phyloP scores from a whole-genome alignment of 1,140 invertebrate species.

The Trachymyrmex cornetzi region DNA sequence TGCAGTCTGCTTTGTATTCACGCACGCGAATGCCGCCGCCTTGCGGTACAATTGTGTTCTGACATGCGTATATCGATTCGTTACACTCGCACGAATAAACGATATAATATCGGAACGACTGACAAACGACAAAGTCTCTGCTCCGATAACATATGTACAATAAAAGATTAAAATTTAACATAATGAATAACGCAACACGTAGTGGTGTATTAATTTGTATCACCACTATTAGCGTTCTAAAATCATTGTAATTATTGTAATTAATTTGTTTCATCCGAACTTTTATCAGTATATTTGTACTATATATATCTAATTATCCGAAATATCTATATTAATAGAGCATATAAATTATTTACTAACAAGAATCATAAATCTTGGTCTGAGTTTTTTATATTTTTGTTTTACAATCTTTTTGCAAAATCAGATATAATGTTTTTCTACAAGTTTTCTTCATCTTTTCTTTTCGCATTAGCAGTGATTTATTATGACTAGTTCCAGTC shows the following conservation, averaged over 20 bases:
- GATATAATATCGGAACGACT: neutral
- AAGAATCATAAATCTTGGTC: neutral
- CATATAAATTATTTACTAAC: neutral
- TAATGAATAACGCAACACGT: neutral
- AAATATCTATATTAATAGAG: neutral
- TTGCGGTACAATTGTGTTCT: neutral
- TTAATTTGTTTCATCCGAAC: neutral
- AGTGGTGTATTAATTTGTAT: neutral
- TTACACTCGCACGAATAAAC: conserved; percentile 8
- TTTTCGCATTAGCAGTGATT: neutral
- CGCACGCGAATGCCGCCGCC: conserved; percentile 11
- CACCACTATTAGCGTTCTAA: neutral
- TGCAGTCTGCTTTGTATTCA: conserved; percentile 53
- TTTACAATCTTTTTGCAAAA: neutral
- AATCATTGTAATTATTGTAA: conserved; percentile 9
- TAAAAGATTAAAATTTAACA: conserved; percentile 6
- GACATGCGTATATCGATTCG: neutral
- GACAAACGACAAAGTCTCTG: neutral
- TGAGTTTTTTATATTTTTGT: neutral
- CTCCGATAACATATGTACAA: neutral
- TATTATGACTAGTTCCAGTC: neutral
- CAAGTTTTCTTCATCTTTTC: neutral
- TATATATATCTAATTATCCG: neutral
- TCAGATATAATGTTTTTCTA: neutral
- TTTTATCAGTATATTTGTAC: neutral